phyloP scores from a whole-genome alignment of 2,888 invertebrate species.

The Drosophila kuntzei region DNA sequence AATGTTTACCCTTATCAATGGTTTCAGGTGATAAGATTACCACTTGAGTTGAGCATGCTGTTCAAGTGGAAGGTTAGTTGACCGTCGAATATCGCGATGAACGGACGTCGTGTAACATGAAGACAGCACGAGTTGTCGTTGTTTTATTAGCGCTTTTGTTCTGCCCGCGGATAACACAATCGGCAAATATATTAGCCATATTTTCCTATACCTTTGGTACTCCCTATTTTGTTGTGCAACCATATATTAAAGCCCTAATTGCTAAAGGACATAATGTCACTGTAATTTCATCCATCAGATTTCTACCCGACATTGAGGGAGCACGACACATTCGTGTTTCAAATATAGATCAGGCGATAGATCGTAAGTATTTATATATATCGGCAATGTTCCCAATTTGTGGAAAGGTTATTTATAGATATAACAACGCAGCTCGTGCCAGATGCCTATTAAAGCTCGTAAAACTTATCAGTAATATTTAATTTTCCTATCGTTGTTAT shows the following conservation, averaged over 20 bases:
- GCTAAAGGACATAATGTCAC: conserved; percentile 20
- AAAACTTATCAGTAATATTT: neutral
- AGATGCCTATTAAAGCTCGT: neutral
- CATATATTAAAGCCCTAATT: conserved; percentile 10
- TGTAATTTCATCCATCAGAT: conserved; percentile 4
- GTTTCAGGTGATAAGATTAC: conserved; percentile 19
- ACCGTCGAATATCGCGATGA: conserved; percentile 22
- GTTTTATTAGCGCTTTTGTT: conserved; percentile 1
- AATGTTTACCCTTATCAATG: too few species aligned
- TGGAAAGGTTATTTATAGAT: neutral
- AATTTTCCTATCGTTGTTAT: neutral
- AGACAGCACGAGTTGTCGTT: conserved; percentile 1
- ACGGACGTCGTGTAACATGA: conserved; percentile 13
- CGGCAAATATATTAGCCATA: conserved; percentile 19
- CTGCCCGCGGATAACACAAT: neutral
- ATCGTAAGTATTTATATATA: conserved; percentile 3
- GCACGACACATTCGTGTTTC: conserved; percentile 18
- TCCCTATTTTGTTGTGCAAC: conserved; percentile 7
- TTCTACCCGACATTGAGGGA: conserved; percentile 1
- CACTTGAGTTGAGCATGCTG: neutral
- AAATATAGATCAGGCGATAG: neutral
- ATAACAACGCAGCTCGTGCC: neutral
- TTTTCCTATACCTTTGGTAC: conserved; percentile 13
- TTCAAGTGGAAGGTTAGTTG: conserved; percentile 8
- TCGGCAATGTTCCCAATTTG: neutral